A percentile compares a stretch with the other conserved stretches of the same genome.
These are phyloP conservation scores for Clarias pachynema DNA, from an alignment of 2,797 vertebrate species.

Conservation along the genomic window DNA sequence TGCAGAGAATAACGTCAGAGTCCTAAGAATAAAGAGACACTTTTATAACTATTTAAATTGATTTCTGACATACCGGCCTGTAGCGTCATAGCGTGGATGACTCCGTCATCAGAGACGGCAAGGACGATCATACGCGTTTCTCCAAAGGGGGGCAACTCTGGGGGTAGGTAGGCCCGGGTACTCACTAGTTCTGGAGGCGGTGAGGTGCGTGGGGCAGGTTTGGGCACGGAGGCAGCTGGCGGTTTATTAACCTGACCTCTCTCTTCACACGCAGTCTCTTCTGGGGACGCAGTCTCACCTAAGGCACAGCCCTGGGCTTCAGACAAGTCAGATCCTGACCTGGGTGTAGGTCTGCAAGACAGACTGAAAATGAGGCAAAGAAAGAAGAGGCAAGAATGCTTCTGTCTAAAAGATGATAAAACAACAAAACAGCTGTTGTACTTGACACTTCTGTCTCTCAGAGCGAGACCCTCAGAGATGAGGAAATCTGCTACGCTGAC, in stretches of 20 bases:
- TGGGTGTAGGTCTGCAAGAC: conserved; percentile 18
- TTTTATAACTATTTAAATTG: neutral
- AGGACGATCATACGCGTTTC: conserved; percentile 74
- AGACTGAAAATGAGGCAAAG: neutral
- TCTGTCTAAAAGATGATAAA: neutral
- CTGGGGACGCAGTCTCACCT: neutral
- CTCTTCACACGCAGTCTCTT: neutral
- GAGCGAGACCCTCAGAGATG: conserved; percentile 84
- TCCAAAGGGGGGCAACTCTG: conserved; percentile 75
- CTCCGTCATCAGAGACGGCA: conserved; percentile 81
- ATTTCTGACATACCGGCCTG: conserved; percentile 71
- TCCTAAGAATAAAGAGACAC: neutral
- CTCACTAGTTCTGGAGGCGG: conserved; percentile 64
- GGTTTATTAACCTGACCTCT: neutral
- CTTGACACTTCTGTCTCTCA: conserved; percentile 75
- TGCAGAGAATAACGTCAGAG: neutral
- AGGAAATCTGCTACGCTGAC: conserved; percentile 86
- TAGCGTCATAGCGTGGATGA: conserved; percentile 81
- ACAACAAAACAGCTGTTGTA: neutral
- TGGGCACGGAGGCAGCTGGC: conserved; percentile 38
- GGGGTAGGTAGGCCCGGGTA: conserved; percentile 75
- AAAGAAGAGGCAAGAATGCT: neutral
- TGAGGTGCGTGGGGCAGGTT: conserved; percentile 49
- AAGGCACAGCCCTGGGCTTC: neutral
- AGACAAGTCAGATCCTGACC: neutral